These are phyloP conservation scores for Helogale parvula DNA, from an alignment of 2,113 vertebrate species.

Conservation along the genomic window DNA sequence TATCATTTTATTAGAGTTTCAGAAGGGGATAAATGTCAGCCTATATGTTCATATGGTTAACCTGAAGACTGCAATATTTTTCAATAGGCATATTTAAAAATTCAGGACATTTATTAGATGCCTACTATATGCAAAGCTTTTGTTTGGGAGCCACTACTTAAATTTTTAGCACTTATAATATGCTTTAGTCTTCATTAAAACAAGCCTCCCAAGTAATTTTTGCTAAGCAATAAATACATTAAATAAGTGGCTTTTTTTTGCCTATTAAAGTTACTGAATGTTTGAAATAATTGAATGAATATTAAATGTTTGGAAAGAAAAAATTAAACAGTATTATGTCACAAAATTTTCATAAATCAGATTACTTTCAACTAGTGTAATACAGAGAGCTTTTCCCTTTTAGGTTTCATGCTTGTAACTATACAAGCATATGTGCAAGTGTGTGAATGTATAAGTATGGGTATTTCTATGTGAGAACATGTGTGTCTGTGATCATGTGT, in stretches of 20 bases:
- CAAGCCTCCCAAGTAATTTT: not conserved
- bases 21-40: not conserved
- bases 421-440: not conserved
- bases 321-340: not conserved
- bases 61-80: constrained; percentile 3
- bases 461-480: not conserved
- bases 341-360: not conserved
- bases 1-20: not conserved
- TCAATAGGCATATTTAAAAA: not conserved
- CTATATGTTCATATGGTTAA: not conserved
- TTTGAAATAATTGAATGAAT: not conserved
- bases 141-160: not conserved
- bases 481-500: not conserved
- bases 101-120: not conserved
- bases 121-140: not conserved
- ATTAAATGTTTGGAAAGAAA: not conserved
- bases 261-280: not conserved
- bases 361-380: not conserved
- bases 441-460: not conserved
- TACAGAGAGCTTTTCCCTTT: not conserved
- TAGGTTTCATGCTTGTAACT: not conserved
- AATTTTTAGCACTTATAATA: not conserved
- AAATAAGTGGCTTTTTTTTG: not conserved
- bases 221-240: not conserved
- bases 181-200: not conserved